Percentiles rank a stretch among this genome's conserved stretches.
These are phyloP conservation scores for Chrysemys picta DNA, from an alignment of 2,113 vertebrate genomes.

Conservation along the genomic window DNA sequence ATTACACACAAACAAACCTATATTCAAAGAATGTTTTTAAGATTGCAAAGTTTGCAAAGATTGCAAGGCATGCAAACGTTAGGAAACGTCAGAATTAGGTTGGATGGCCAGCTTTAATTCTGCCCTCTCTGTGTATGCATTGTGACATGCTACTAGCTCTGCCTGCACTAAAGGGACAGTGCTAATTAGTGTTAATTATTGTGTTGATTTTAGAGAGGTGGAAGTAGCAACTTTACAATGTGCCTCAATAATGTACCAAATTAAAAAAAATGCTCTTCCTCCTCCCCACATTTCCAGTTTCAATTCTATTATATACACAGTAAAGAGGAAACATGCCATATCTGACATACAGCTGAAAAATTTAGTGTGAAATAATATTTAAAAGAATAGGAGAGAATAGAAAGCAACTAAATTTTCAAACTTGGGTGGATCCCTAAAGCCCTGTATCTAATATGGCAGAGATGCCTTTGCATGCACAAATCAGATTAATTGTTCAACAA, in stretches of 20 bases:
- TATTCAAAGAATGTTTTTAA: fast-evolving
- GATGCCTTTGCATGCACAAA: not conserved
- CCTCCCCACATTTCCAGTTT: not conserved
- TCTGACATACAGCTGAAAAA: not conserved
- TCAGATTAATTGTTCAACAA: not conserved
- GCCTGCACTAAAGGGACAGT: not conserved
- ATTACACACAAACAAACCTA: not conserved
- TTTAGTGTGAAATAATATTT: not conserved
- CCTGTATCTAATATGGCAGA: not conserved
- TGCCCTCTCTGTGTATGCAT: not conserved
- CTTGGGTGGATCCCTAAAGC: not conserved
- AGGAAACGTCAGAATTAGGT: not conserved
- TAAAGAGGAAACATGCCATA: not conserved
- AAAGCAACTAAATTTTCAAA: not conserved
- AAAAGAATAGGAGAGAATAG: not conserved
- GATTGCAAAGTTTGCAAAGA: not conserved
- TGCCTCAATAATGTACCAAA: not conserved
- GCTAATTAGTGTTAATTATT: constrained; percentile 21
- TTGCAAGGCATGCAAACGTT: not conserved
- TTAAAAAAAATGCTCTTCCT: not conserved
- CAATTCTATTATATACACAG: not conserved
- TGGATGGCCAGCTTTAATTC: not conserved
- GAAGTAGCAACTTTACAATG: constrained; percentile 2
- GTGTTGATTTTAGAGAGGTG: not conserved
- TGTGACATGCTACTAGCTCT: not conserved